Percentiles rank a stretch among this genome's conserved stretches.
Evolutionary conservation across 2,113 vertebrate genomes (phyloP).

Genomic region (Macquaria ambigua): DNA sequence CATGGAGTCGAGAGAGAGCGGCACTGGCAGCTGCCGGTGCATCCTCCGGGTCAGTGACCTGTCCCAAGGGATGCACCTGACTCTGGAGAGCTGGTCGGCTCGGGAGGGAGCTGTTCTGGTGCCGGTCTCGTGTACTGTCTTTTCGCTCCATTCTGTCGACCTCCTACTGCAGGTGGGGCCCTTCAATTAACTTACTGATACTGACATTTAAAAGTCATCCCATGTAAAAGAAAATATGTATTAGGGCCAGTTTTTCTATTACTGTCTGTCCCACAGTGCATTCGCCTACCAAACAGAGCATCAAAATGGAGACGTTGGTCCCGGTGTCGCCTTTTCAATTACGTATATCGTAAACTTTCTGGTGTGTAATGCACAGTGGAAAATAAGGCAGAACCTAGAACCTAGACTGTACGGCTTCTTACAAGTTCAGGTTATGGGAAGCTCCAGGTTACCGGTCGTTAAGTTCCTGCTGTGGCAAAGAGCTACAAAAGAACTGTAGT

Average conservation of each 20-base stretch:
- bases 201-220: constrained; percentile 20
- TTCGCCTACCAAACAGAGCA: neutral
- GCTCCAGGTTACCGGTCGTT: too few species aligned
- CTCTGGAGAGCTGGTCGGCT: neutral
- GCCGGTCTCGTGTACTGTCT: neutral
- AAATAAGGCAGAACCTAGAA: neutral
- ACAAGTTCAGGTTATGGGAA: neutral
- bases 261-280: neutral
- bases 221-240: neutral
- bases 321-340: neutral
- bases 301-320: neutral
- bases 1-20: neutral
- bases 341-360: too few species aligned
- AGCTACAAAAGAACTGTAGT: neutral
- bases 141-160: neutral
- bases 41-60: neutral
- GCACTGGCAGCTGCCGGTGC: neutral
- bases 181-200: neutral
- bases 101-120: neutral
- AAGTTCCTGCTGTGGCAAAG: neutral
- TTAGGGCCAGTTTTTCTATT: neutral
- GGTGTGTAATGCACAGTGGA: neutral
- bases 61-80: neutral
- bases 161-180: neutral
- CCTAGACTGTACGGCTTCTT: too few species aligned